Base-by-base conservation (phyloP, 2,888 invertebrate species). In the Troides aeacus region DNA sequence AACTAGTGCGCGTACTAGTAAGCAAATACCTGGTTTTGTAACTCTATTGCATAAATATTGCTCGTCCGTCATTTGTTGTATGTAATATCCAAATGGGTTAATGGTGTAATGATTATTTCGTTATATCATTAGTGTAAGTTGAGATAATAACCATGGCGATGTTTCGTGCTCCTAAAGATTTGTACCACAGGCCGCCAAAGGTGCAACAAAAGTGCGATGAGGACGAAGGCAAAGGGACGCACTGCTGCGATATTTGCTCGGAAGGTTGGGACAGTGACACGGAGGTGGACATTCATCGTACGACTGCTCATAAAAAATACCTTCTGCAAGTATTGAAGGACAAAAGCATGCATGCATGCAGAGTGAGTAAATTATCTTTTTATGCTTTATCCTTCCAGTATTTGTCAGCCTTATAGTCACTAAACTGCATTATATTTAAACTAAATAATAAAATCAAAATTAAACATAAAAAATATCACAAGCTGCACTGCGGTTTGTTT, bases 241-340 rank as follows among this genome's bases (percentile, higher is more conserved):
- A 69, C 10, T 66, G 60, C 7, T 86, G 84, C 62, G 80, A 84
- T 42, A 17, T 80, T 0, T 87, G 87, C 53, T 71, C 75, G 0
- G 73, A 74, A 0, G 78, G 77, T 0, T 89, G 84, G 84, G 50
- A 71, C 0, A 78, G 80, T 0, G 87, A 88, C 69, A 78, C 81
- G 0, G 88, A 89, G 7, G 76, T 86, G 0, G 84, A 84, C 23
- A 76, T 88, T 0, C 88, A 89, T 56, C 79, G 78, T 8, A 79
- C 76, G 42, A 66, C 66, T 0, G 39, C 8, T 2, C 87, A 87
- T 53, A 68, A 21, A 7, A 8, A 21, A 0, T 5, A 69, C 57
- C 21, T 74, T 0, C 18, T 36, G 17, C 17, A 56, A 0, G 24
- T 64, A 18, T 5, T 69, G 8, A 65, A 23, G 3, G 63, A 66